Evolutionary conservation across 2,797 vertebrate genomes (phyloP).

Genomic region (Scarus forsteni): DNA sequence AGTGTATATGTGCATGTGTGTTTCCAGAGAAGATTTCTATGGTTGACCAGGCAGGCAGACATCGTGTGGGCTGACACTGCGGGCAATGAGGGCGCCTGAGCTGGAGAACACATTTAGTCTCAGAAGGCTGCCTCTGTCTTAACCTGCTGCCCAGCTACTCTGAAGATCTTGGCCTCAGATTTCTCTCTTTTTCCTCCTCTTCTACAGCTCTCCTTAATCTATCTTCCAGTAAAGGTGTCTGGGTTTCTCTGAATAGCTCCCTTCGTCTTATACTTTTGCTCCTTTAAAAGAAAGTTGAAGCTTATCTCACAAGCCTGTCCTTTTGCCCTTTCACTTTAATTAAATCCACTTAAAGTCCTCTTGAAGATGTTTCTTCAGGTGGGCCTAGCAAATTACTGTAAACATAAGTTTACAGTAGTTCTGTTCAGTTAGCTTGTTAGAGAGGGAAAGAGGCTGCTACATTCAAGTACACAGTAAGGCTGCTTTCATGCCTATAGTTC

Average conservation of each 20-base stretch:
- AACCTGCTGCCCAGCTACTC: constrained; percentile 59
- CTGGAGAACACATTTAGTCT: constrained; percentile 70
- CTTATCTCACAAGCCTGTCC: neutral
- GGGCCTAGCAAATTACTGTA: neutral
- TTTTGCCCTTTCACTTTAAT: constrained; percentile 1
- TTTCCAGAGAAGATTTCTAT: constrained; percentile 47
- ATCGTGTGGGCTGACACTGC: constrained; percentile 62
- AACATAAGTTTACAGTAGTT: no score
- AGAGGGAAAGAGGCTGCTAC: no score
- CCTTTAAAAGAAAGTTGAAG: neutral
- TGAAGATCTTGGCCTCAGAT: constrained; percentile 46
- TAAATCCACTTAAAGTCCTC: neutral
- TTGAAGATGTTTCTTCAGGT: neutral
- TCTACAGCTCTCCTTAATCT: neutral
- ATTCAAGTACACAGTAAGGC: no score
- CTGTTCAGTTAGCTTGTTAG: no score
- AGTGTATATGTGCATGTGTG: constrained; percentile 25
- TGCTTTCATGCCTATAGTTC: no score
- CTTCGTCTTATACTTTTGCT: neutral
- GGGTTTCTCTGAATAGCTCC: neutral
- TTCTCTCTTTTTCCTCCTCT: neutral
- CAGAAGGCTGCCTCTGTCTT: constrained; percentile 68
- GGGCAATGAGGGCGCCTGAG: constrained; percentile 47
- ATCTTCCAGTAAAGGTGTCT: neutral
- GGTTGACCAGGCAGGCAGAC: constrained; percentile 63